Evolutionary conservation across 2,888 invertebrate species (phyloP), one percentile per base, ranked within the genome.

Genomic region (Ichneumon xanthorius): DNA sequence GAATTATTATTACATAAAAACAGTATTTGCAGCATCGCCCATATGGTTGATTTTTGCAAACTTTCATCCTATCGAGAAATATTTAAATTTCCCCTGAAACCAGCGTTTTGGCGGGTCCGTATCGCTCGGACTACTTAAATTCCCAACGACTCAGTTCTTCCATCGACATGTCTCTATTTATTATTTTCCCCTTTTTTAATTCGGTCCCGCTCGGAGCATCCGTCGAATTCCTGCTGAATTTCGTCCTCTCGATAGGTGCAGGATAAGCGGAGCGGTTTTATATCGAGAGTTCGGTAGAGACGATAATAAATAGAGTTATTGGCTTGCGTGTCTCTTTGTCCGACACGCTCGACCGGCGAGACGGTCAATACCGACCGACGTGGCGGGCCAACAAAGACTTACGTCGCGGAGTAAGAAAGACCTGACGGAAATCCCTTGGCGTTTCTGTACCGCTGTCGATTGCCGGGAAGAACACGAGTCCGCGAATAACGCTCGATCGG

Each of bases 381-480:
- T 50, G 33, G 50, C 65, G 65, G 16, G 6, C 45, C 45, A 63
- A 30, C 63, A 37, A 65, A 65, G 50, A 65, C 68, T 22, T 14
- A 22, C 14, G 22, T 9, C 45, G 26, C 40, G 45, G 26, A 26
- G 68, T 11, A 50, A 37, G 67, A 77, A 77, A 75, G 71, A 58
- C 73, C 79, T 76, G 79, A 63, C 75, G 53, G 63, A 82, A 85
- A 82, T 79, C 82, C 55, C 70, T 48, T 48, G 68, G 65, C 70
- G 53, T 53, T 72, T 53, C 37, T 65, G 53, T 50, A 75, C 16
- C 68, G 26, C 71, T 75, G 85, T 85, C 85, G 85, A 85, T 85
- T 82, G 79, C 82, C 82, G 70, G 37, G 68, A 63, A 79, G 68
- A 67, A 80, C 82, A 82, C 63, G 71, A 80, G 71, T 65, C 14